Base-by-base conservation (phyloP, 2,797 vertebrate genomes). In the Carapus acus region DNA sequence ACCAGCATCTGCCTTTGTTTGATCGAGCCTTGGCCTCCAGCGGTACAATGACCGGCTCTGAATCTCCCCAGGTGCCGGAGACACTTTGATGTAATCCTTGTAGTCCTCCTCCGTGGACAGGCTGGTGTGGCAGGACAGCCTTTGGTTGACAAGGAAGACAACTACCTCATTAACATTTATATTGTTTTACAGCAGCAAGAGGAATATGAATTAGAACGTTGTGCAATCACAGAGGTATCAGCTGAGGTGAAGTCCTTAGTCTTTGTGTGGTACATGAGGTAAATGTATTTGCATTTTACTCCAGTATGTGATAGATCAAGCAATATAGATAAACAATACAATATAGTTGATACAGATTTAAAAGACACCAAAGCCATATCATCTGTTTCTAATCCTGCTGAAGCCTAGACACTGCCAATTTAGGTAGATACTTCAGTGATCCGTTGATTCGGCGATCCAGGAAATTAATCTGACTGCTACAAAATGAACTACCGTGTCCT, bases 101-200 rank as follows among this genome's bases (percentile, higher is more conserved):
- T 17, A 59, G 48, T n/a, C 23, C 53, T 77, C 58, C 39, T 70
- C 88, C 18, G 47, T 67, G 24, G 83, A 77, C 71, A 85, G 85
- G 60, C 54, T 54, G 55, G 83, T 84, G 61, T 87, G 79, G 65
- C 83, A 87, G 23, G 73, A 62, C 69, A 92, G 89, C 71, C 93
- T 91, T 69, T 91, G 88, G 71, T 88, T 85, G 81, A 93, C 88
- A 60, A 93, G 85, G 65, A 90, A 89, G 47, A 80, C 82, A 61
- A 84, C 83, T 21, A 92, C 91, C 83, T 92, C 90, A 0, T 94
- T 89, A 58, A 93, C 90, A 79, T 94, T 93, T 65, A 91, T 79
- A 41, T 89, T 88, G 11, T 76, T 19, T 75, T 81, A 36, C 54
- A 67, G 58, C 2, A 13, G 12, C 13, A 31, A 33, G 58, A 38